Evolutionary conservation across 2,113 vertebrate genomes (phyloP), one percentile per base, ranked within the genome.

Genomic region (Gallinago media): DNA sequence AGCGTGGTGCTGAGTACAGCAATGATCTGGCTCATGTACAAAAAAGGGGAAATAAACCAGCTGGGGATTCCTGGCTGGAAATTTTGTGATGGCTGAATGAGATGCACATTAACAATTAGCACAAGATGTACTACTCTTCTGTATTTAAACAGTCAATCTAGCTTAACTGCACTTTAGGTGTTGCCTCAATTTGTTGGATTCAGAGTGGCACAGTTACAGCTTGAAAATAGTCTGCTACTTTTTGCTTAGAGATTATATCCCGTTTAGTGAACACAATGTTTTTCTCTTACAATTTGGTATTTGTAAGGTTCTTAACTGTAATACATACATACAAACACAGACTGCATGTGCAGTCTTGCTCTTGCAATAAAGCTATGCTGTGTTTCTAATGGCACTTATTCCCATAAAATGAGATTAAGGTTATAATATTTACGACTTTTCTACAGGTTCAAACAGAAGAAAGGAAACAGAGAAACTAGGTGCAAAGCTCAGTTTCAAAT

Each of bases 41-140:
- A 88, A 85, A 94, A 46, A 85, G 47, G 85, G 36, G 83, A 94
- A 59, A 72, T 72, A 83, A 97, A 88, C 72, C 90, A 88, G 47
- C 77, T 93, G 92, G 77, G 85, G 89, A 92, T 93, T 96, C 92
- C 92, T 73, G 67, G 32, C 50, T 77, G 68, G 85, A 95, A 95
- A 59, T 78, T 52, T 92, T 81, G 94, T 15, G n/a, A 55, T 85
- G 36, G 65, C n/a, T 80, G 61, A 88, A 88, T 82, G 63, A 92
- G 46, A 85, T 89, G 55, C 92, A 85, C 34, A 59, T 85, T n/a
- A 77, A 84, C 81, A 42, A 75, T 89, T 84, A 88, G 74, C n/a
- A 31, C 26, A 83, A 92, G 59, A 83, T 50, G 4, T 73, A 50
- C 15, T 68, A 11, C 23, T 81, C 0, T 1, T 38, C 27, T 62